Conservation (phyloP, 2,888 invertebrate species). For the Merodon equestris region DNA sequence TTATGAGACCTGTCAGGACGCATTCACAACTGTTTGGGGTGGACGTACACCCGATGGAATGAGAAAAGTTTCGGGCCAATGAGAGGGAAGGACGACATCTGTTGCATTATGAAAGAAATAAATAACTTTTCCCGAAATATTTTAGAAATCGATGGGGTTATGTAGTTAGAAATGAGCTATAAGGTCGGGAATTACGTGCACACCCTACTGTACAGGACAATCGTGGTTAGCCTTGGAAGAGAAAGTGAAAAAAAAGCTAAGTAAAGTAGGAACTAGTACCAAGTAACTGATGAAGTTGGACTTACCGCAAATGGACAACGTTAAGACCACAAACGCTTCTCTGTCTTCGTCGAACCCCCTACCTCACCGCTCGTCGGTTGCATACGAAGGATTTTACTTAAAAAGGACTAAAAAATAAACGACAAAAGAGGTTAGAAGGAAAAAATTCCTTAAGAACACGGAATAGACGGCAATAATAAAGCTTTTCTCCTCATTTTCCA, state of each 20-base stretch:
- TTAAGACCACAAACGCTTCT: conserved; percentile 28
- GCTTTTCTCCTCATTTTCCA: conserved; percentile 48
- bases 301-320: conserved; percentile 57
- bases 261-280: conserved; percentile 37
- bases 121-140: conserved; percentile 4
- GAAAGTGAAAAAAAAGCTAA: conserved; percentile 2
- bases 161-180: background rate
- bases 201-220: background rate
- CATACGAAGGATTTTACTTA: conserved; percentile 53
- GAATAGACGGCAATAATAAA: conserved; percentile 56
- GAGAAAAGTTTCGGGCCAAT: conserved; percentile 44
- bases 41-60: conserved; percentile 16
- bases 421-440: background rate
- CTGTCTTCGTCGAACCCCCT: background rate
- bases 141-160: background rate
- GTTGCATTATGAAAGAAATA: background rate
- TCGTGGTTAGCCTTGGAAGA: background rate
- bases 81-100: conserved; percentile 15
- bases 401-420: conserved; percentile 25
- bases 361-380: conserved; percentile 5
- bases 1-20: conserved; percentile 63
- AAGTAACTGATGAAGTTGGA: conserved; percentile 47
- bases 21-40: conserved; percentile 32
- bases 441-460: conserved; percentile 39
- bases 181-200: no score